These are phyloP conservation scores for Pecten maximus DNA, from an alignment of 2,888 invertebrate genomes.

Conservation along the genomic window DNA sequence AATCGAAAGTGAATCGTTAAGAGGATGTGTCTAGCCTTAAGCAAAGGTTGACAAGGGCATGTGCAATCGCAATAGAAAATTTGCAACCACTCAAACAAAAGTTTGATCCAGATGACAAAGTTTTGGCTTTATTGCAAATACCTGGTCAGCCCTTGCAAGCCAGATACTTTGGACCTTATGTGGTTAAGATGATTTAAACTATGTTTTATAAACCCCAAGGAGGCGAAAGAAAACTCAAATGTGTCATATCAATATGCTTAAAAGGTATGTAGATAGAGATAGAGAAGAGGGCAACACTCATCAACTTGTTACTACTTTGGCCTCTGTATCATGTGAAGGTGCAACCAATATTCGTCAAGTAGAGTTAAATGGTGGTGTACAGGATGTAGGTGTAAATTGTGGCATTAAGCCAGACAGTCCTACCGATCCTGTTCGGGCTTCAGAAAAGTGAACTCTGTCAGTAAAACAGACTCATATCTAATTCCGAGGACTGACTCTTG, in stretches of 20 bases:
- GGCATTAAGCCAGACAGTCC: not conserved
- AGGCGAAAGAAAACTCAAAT: not conserved
- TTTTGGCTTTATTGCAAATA: not conserved
- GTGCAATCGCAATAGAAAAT: too few relatives aligned
- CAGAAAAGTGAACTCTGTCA: conserved; percentile 61
- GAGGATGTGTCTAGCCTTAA: too few relatives aligned
- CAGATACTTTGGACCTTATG: not conserved
- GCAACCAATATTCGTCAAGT: not conserved
- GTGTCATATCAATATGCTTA: not conserved
- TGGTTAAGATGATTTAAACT: not conserved
- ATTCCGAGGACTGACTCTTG: conserved; percentile 53
- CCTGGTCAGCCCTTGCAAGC: too few relatives aligned
- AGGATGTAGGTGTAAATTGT: not conserved
- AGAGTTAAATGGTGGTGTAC: not conserved
- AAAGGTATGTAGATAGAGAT: not conserved
- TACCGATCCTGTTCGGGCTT: conserved; percentile 62
- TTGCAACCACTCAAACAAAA: too few relatives aligned
- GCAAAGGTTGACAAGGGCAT: too few relatives aligned
- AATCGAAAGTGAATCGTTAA: too few relatives aligned
- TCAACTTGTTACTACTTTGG: not conserved
- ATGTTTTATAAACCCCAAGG: not conserved
- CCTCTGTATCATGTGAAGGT: not conserved
- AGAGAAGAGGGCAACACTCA: not conserved
- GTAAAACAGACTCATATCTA: conserved; percentile 63
- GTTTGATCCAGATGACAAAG: not conserved